A percentile compares a stretch with the other conserved stretches of the same genome.
Evolutionary conservation across 2,888 invertebrate species (phyloP).

Genomic region (Dryococelus australis): DNA sequence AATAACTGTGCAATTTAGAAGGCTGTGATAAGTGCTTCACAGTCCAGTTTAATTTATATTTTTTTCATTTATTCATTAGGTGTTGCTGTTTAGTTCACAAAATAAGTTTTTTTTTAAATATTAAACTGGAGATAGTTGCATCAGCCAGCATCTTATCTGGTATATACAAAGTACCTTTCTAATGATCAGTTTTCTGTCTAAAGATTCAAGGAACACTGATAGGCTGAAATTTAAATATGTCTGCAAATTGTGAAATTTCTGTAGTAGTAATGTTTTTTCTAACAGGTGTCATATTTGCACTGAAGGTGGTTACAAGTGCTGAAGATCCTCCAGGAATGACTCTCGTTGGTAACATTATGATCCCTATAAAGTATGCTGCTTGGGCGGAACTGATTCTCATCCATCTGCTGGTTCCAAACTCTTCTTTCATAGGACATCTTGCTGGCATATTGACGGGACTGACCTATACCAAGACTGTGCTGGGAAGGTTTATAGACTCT

Average conservation of each 20-base stretch:
- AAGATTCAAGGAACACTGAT: too few species aligned
- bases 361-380: conserved; percentile 64
- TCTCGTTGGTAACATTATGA: conserved; percentile 54
- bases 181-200: too few species aligned
- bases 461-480: conserved; percentile 61
- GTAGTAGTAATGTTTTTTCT: too few species aligned
- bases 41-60: too few species aligned
- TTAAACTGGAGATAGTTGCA: too few species aligned
- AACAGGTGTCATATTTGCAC: conserved; percentile 67
- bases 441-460: conserved; percentile 70
- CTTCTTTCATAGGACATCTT: conserved; percentile 69
- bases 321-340: conserved; percentile 55
- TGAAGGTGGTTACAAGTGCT: conserved; percentile 64
- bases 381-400: conserved; percentile 70
- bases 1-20: too few species aligned
- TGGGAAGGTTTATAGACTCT: conserved; percentile 57
- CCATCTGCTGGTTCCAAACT: conserved; percentile 67
- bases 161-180: too few species aligned
- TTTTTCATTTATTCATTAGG: too few species aligned
- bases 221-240: neutral
- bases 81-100: too few species aligned
- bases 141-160: too few species aligned
- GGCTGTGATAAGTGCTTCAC: too few species aligned
- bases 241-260: neutral
- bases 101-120: too few species aligned